These are phyloP conservation scores for Macrophya alboannulata DNA, from an alignment of 2,888 invertebrate species.

Conservation along the genomic window DNA sequence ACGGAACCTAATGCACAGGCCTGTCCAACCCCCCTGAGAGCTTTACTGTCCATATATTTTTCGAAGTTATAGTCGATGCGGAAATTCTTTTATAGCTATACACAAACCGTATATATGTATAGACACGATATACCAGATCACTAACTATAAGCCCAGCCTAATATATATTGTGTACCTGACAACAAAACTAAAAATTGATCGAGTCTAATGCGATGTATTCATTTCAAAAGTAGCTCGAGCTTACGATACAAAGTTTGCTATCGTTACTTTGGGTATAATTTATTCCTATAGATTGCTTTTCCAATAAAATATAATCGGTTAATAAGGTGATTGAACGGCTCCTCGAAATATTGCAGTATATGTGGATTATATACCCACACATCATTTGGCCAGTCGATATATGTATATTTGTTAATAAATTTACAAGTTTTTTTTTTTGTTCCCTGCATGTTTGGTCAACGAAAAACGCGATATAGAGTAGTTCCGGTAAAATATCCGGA, in stretches of 20 bases:
- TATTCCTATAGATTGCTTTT: neutral
- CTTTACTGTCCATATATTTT: conserved; percentile 34
- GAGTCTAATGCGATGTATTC: neutral
- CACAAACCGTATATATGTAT: neutral
- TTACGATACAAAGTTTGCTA: neutral
- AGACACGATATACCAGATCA: neutral
- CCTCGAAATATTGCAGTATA: too few species aligned
- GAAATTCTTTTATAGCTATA: neutral
- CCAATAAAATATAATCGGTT: neutral
- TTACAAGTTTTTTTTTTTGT: neutral
- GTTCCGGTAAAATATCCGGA: neutral
- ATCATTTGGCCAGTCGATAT: too few species aligned
- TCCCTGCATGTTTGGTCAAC: too few species aligned
- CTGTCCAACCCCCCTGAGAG: conserved; percentile 18
- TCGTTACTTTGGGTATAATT: neutral
- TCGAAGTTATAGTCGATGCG: conserved; percentile 40
- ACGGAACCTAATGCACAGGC: conserved; percentile 37
- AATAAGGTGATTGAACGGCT: neutral
- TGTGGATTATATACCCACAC: too few species aligned
- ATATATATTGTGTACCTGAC: neutral
- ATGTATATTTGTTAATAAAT: neutral
- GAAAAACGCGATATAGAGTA: too few species aligned
- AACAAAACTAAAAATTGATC: neutral
- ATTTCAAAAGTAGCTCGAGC: neutral
- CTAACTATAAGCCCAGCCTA: neutral